Percentiles rank a stretch among this genome's conserved stretches.
Evolutionary conservation across 2,113 vertebrate genomes (phyloP).

Genomic region (Elgaria multicarinata): DNA sequence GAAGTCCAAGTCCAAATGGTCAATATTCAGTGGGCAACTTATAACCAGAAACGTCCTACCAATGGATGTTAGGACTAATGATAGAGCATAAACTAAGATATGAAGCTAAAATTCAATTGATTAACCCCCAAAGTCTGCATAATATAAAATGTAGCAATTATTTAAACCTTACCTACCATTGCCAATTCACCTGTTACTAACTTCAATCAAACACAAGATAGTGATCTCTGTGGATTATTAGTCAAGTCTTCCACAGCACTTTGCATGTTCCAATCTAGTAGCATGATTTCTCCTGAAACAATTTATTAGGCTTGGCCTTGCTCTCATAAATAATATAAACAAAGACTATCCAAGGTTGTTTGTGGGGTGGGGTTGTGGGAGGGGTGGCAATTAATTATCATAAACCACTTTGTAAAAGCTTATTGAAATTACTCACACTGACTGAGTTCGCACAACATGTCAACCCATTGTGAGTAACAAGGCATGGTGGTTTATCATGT

Average conservation of each 20-base stretch:
- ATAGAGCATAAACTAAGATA: not conserved
- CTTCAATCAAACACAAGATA: not conserved
- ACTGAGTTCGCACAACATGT: too few relatives aligned
- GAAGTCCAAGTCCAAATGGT: not conserved
- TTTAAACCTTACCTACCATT: not conserved
- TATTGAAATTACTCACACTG: too few relatives aligned
- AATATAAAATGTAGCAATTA: not conserved
- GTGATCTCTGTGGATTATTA: not conserved
- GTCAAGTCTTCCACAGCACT: not conserved
- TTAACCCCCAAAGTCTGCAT: not conserved
- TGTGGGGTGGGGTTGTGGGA: not conserved
- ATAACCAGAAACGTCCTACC: not conserved
- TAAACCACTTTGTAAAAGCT: too few relatives aligned
- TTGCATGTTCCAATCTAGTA: not conserved
- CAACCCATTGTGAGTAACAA: too few relatives aligned
- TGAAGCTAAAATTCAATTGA: not conserved
- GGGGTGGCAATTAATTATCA: not conserved
- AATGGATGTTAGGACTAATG: not conserved
- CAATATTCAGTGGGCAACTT: not conserved
- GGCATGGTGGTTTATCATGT: too few relatives aligned
- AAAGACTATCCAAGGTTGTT: not conserved
- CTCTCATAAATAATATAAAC: not conserved
- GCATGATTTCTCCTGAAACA: not conserved
- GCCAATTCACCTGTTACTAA: not conserved
- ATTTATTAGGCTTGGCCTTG: not conserved